Evolutionary conservation across 1,140 invertebrate species (phyloP).

Genomic region (Andricus grossulariae): DNA sequence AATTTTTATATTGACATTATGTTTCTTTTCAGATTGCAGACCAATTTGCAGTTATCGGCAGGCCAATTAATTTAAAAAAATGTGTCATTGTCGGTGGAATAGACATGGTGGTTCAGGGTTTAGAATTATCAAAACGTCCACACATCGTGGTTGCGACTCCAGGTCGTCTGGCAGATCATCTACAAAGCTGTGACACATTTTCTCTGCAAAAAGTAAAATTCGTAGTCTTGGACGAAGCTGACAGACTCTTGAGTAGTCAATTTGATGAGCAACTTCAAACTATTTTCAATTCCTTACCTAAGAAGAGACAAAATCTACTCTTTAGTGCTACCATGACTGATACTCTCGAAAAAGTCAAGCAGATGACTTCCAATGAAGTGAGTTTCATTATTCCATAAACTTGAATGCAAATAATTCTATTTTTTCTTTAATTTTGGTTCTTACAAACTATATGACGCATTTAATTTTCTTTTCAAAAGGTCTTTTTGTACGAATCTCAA

Average conservation of each 20-base stretch:
- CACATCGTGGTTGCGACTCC: slow-evolving; percentile 97
- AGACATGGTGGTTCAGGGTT: slow-evolving; percentile 93
- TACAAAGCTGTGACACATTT: slow-evolving; percentile 90
- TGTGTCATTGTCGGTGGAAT: slow-evolving; percentile 94
- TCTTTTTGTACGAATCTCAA: slow-evolving; percentile 81
- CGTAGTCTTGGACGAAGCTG: slow-evolving; percentile 95
- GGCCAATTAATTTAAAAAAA: slow-evolving; percentile 88
- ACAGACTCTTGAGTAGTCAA: slow-evolving; percentile 88
- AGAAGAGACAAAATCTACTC: slow-evolving; percentile 88
- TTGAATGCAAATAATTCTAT: not conserved
- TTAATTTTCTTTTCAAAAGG: slow-evolving; percentile 59
- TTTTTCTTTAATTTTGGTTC: slow-evolving; percentile 41
- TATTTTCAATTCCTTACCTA: slow-evolving; percentile 89
- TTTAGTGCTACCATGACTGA: slow-evolving; percentile 98
- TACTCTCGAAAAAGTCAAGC: slow-evolving; percentile 83
- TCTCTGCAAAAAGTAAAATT: slow-evolving; percentile 88
- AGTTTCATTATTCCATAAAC: slow-evolving; percentile 1
- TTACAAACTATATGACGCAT: slow-evolving; percentile 54
- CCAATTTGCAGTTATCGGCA: slow-evolving; percentile 92
- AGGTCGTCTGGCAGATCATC: slow-evolving; percentile 91
- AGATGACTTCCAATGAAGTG: slow-evolving; percentile 79
- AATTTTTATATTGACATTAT: slow-evolving; percentile 9
- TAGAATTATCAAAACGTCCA: slow-evolving; percentile 89
- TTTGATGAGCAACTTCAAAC: slow-evolving; percentile 89
- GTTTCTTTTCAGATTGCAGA: slow-evolving; percentile 86